Evolutionary conservation across 2,113 vertebrate species (phyloP).

Genomic region (Cyphomyrus plagiostoma): DNA sequence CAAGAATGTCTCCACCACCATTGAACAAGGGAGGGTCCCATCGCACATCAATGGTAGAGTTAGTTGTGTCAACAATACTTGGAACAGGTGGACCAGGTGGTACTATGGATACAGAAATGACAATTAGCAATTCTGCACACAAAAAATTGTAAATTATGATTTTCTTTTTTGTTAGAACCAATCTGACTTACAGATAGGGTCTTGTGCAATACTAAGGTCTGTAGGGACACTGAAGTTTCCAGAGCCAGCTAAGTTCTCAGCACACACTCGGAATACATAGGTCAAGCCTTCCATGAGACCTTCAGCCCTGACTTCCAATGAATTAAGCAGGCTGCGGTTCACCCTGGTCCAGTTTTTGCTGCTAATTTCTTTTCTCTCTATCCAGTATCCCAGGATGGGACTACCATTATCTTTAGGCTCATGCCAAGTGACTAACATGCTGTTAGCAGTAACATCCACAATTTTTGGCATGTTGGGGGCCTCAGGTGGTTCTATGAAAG

Average conservation of each 20-base stretch:
- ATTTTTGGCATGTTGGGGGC: slow-evolving; percentile 86
- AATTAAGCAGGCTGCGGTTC: slow-evolving; percentile 75
- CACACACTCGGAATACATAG: slow-evolving; percentile 93
- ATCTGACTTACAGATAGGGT: slow-evolving; percentile 81
- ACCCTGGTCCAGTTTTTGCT: slow-evolving; percentile 93
- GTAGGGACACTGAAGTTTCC: slow-evolving; percentile 91
- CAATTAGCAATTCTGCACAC: neutral
- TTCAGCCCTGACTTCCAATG: slow-evolving; percentile 70
- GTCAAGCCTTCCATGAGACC: slow-evolving; percentile 88
- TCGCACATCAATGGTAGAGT: slow-evolving; percentile 74
- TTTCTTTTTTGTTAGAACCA: neutral
- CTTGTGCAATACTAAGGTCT: slow-evolving; percentile 76
- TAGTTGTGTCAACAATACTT: slow-evolving; percentile 76
- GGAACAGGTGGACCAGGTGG: slow-evolving; percentile 84
- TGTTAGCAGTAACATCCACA: slow-evolving; percentile 77
- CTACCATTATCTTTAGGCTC: slow-evolving; percentile 97
- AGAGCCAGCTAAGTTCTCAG: slow-evolving; percentile 90
- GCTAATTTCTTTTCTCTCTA: slow-evolving; percentile 93
- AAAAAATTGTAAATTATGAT: neutral
- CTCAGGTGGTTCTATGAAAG: slow-evolving; percentile 78
- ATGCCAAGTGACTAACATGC: slow-evolving; percentile 85
- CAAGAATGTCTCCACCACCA: slow-evolving; percentile 86
- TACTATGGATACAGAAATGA: slow-evolving; percentile 55
- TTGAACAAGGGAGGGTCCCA: slow-evolving; percentile 87
- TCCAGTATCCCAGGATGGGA: slow-evolving; percentile 93